These are phyloP conservation scores for Aphaenogaster ashmeadi DNA, from an alignment of 1,140 invertebrate species.

Conservation along the genomic window DNA sequence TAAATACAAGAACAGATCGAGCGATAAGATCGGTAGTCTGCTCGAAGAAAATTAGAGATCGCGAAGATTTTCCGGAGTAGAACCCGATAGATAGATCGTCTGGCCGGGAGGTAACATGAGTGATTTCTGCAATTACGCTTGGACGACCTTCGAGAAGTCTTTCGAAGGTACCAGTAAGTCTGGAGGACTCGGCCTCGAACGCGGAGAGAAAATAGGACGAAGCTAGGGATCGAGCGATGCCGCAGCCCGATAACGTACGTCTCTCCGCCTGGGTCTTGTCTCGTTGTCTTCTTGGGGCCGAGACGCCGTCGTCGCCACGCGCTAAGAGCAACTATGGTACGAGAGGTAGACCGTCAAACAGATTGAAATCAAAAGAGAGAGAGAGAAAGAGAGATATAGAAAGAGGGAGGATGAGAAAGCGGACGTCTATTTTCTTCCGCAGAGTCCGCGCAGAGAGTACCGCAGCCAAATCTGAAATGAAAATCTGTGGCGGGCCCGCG, in stretches of 20 bases:
- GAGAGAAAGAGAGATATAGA: background rate
- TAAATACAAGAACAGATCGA: background rate
- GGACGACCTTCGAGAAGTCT: slow-evolving; percentile 57
- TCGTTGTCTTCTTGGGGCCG: slow-evolving; percentile 73
- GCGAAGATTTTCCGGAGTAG: slow-evolving; percentile 1
- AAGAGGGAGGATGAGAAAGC: slow-evolving; percentile 34
- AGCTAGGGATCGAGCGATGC: slow-evolving; percentile 65
- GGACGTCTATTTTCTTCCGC: slow-evolving; percentile 74
- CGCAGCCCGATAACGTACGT: slow-evolving; percentile 71
- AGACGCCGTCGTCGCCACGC: slow-evolving; percentile 45
- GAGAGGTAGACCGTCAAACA: slow-evolving; percentile 74
- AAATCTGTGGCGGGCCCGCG: slow-evolving; percentile 77
- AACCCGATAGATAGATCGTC: background rate
- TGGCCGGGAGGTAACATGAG: slow-evolving; percentile 41
- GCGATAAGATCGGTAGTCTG: background rate
- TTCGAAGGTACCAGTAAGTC: slow-evolving; percentile 56
- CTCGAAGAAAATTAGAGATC: slow-evolving; percentile 49
- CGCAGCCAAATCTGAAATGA: slow-evolving; percentile 81
- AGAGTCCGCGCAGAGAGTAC: slow-evolving; percentile 51
- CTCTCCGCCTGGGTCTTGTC: slow-evolving; percentile 69
- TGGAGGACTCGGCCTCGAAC: slow-evolving; percentile 11
- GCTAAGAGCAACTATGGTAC: slow-evolving; percentile 33
- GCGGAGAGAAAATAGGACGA: slow-evolving; percentile 42
- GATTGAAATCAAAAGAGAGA: slow-evolving; percentile 76
- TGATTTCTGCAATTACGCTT: slow-evolving; percentile 69